Conservation (phyloP, 2,113 vertebrate genomes). For the Phrynosoma platyrhinos region DNA sequence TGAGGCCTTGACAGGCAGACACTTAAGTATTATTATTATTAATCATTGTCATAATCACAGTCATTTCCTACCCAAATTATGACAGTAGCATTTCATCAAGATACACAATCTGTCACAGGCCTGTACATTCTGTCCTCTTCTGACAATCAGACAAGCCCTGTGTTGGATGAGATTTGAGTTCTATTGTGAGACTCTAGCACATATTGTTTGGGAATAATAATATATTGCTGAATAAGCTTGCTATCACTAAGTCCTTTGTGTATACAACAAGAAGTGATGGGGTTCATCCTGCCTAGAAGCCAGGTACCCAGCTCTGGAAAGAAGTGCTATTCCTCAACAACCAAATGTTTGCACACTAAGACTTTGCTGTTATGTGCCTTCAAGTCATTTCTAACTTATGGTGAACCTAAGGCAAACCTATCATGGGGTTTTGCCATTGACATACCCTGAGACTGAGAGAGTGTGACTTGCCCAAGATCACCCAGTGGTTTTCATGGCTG, state of each 20-base stretch:
- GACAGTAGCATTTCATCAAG: background rate
- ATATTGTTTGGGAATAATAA: background rate
- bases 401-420: too few species aligned
- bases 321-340: background rate
- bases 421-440: too few species aligned
- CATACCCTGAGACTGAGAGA: too few species aligned
- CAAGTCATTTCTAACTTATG: too few species aligned
- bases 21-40: background rate
- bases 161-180: background rate
- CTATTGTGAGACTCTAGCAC: background rate
- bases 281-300: background rate
- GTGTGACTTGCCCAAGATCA: too few species aligned
- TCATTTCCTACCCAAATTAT: background rate
- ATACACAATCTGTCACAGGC: background rate
- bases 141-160: background rate
- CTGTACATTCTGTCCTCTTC: conserved; percentile 1
- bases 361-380: background rate
- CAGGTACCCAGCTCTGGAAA: background rate
- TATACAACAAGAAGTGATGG: background rate
- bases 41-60: conserved; percentile 18
- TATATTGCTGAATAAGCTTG: background rate
- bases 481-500: too few species aligned
- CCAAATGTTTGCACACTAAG: background rate
- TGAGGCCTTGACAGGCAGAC: background rate
- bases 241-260: background rate